Conservation (phyloP, 2,113 vertebrate species). For the Callipepla californica region DNA sequence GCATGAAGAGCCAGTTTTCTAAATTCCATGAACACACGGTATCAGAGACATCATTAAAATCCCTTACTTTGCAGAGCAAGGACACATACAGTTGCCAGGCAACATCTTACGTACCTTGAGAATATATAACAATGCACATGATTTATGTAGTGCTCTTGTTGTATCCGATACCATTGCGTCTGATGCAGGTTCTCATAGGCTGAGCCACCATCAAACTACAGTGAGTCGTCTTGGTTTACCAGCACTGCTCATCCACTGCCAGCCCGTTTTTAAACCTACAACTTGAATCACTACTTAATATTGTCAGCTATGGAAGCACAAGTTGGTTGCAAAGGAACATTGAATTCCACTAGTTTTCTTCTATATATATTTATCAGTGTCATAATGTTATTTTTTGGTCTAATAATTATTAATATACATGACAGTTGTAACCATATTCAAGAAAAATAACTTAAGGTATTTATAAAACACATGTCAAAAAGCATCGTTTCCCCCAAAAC, state of each 20-base stretch:
- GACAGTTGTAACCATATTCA: background rate
- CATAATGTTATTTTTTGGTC: background rate
- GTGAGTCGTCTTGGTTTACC: background rate
- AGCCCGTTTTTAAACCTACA: background rate
- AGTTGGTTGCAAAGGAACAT: background rate
- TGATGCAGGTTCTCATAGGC: background rate
- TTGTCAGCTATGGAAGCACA: background rate
- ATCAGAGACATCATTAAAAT: conserved; percentile 14
- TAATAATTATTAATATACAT: background rate
- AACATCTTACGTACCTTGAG: conserved; percentile 35
- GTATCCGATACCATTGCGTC: background rate
- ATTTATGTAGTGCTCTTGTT: conserved; percentile 12
- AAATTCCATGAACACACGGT: background rate
- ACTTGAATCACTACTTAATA: background rate
- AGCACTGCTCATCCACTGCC: background rate
- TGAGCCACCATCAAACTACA: background rate
- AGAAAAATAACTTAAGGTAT: background rate
- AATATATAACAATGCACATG: background rate
- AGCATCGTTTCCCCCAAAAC: background rate
- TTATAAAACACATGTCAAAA: background rate
- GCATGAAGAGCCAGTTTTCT: background rate
- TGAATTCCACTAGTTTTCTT: background rate
- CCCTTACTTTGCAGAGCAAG: background rate
- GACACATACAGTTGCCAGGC: conserved; percentile 65
- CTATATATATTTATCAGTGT: background rate